These are phyloP conservation scores for Drosophila multiciliata DNA, from an alignment of 2,888 invertebrate species.

Conservation along the genomic window DNA sequence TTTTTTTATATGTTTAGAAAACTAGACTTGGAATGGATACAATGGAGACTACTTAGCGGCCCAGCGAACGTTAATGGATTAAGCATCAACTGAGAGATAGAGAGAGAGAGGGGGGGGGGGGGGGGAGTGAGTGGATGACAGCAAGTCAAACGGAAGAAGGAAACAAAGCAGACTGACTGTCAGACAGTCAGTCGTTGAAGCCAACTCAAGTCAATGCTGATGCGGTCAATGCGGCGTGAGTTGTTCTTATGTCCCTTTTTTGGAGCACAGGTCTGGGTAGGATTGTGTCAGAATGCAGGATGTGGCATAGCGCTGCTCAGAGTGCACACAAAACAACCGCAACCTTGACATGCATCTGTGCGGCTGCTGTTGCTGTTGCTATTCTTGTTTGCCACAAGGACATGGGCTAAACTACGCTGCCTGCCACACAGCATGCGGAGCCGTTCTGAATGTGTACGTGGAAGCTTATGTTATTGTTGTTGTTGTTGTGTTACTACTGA, in stretches of 20 bases:
- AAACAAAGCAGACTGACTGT: conserved; percentile 31
- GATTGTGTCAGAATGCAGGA: conserved; percentile 7
- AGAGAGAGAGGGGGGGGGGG: not conserved
- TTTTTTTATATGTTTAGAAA: conserved; percentile 15
- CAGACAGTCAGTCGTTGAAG: conserved; percentile 19
- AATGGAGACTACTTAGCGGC: conserved; percentile 56
- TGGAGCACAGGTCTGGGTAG: not conserved
- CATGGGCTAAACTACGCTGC: conserved; percentile 19
- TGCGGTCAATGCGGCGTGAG: conserved; percentile 58
- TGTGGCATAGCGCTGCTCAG: conserved; percentile 36
- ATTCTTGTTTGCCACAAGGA: conserved; percentile 52
- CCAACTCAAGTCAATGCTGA: conserved; percentile 65
- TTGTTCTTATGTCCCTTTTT: not conserved
- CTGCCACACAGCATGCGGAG: conserved; percentile 1
- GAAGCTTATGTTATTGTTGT: conserved; percentile 7
- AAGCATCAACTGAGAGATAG: conserved; percentile 18
- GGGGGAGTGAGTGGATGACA: not conserved
- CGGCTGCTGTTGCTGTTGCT: conserved; percentile 53
- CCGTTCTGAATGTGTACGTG: conserved; percentile 4
- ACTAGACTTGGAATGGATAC: conserved; percentile 43
- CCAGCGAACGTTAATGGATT: conserved; percentile 64
- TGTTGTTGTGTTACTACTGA: conserved; percentile 1
- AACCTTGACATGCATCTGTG: conserved; percentile 79
- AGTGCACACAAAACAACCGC: conserved; percentile 45
- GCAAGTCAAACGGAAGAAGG: conserved; percentile 19